Evolutionary conservation across 2,797 vertebrate genomes (phyloP).

Genomic region (Mormyrus proboscirostris): DNA sequence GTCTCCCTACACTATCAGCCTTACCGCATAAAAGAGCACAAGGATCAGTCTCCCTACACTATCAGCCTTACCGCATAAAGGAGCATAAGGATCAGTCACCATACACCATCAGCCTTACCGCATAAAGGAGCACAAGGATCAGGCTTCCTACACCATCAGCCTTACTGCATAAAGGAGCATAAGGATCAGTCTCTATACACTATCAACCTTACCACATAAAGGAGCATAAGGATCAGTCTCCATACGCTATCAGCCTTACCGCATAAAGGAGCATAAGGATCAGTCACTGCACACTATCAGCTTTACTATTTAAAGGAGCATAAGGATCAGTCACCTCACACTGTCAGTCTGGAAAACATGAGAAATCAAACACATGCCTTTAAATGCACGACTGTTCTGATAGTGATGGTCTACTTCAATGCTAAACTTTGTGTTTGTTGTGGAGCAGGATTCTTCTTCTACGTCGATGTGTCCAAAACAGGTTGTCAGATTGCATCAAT

Average conservation of each 20-base stretch:
- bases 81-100: not conserved
- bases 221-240: not conserved
- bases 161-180: not conserved
- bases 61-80: no score
- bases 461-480: not conserved
- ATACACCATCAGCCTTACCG: no score
- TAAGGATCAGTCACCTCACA: not conserved
- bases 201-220: not conserved
- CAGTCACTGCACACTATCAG: not conserved
- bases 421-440: not conserved
- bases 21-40: not conserved
- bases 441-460: not conserved
- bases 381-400: not conserved
- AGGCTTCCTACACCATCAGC: not conserved
- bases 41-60: not conserved
- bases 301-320: not conserved
- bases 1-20: fast-evolving
- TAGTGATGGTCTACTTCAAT: not conserved
- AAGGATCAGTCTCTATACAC: not conserved
- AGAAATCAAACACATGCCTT: not conserved
- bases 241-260: not conserved
- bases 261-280: not conserved
- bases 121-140: not conserved
- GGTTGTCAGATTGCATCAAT: slow-evolving; percentile 15
- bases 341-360: not conserved